phyloP scores from a whole-genome alignment of 2,797 vertebrate genomes.

The Cyprinella venusta region DNA sequence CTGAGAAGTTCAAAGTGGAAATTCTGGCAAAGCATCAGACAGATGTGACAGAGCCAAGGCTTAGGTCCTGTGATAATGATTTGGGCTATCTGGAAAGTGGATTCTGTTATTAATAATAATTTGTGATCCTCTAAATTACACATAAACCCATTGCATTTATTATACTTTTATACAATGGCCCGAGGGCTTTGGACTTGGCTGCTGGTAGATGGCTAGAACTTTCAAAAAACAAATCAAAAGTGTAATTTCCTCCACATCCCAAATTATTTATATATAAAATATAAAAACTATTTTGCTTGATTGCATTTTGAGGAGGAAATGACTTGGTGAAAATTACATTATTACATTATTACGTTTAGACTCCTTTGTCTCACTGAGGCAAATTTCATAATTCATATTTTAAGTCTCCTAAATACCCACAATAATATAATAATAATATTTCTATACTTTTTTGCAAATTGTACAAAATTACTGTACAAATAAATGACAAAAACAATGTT shows the following conservation, averaged over 20 bases:
- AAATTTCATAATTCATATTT: not conserved
- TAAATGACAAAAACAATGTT: no score
- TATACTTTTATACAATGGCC: conserved; percentile 12
- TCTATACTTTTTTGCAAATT: not conserved
- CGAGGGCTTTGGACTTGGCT: not conserved
- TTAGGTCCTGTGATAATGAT: conserved; percentile 13
- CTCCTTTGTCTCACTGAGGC: not conserved
- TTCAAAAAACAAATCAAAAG: no score
- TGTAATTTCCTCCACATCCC: no score
- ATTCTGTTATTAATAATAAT: conserved; percentile 34
- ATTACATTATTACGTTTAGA: not conserved
- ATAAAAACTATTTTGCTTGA: not conserved
- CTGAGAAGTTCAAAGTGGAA: conserved; percentile 26
- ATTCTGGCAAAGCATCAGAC: conserved; percentile 26
- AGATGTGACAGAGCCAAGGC: not conserved
- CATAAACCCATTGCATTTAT: conserved; percentile 29
- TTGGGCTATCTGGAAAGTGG: conserved; percentile 10
- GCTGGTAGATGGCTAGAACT: not conserved
- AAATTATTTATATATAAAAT: no score
- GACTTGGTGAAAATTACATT: not conserved
- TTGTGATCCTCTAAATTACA: conserved; percentile 20
- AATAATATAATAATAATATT: not conserved
- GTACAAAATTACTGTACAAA: no score
- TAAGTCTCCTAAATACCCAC: not conserved
- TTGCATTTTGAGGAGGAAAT: not conserved